Evolutionary conservation across 2,113 vertebrate species (phyloP).

Genomic region (Chloebia gouldiae): DNA sequence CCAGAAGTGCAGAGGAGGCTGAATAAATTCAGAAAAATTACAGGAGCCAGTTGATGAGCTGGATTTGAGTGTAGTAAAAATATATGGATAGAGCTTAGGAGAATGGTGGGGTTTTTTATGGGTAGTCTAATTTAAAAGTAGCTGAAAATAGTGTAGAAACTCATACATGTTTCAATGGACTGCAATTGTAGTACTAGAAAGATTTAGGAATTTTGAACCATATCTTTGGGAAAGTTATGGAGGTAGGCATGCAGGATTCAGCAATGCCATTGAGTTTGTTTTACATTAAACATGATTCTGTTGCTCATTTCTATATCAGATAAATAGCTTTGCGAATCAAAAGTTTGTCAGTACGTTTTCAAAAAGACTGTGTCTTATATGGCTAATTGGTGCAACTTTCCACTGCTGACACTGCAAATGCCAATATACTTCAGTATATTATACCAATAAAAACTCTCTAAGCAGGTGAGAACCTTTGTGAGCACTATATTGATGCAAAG

Average conservation of each 20-base stretch:
- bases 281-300: not conserved
- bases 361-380: not conserved
- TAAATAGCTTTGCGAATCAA: not conserved
- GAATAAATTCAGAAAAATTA: slow-evolving; percentile 25
- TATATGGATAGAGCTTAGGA: not conserved
- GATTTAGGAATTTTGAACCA: not conserved
- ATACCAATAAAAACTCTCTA: not conserved
- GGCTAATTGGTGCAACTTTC: not conserved
- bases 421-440: not conserved
- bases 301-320: not conserved
- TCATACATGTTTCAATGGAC: not conserved
- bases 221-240: not conserved
- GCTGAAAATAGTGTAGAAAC: not conserved
- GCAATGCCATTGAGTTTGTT: not conserved
- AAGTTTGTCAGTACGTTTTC: not conserved
- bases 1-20: slow-evolving; percentile 37
- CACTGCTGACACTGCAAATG: not conserved
- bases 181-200: not conserved
- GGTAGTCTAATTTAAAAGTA: slow-evolving; percentile 24
- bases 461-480: not conserved
- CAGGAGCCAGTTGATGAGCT: not conserved
- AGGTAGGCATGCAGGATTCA: not conserved
- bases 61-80: slow-evolving; percentile 21
- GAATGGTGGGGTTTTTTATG: not conserved
- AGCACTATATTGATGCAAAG: not conserved